Evolutionary conservation across 2,113 vertebrate genomes (phyloP), one percentile per base, ranked within the genome.

Genomic region (Cyanistes caeruleus): DNA sequence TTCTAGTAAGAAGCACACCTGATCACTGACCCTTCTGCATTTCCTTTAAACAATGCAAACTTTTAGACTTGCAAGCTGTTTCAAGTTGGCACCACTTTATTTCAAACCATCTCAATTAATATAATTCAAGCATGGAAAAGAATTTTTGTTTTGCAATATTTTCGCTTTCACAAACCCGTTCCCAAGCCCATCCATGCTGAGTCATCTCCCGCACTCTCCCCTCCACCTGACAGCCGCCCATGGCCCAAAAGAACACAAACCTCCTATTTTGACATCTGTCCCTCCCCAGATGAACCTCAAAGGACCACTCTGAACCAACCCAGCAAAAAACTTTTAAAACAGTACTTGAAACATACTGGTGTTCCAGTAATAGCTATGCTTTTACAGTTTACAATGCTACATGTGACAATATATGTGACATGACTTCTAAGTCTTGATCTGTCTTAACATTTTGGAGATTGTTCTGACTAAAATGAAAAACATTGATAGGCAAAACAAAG

Each of bases 181-280:
- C 37, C 59, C 37, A 13, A 76, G 43, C 27, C 62, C 58, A 31
- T 62, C 33, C 55, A 33, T 0, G 8, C 64, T 7, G 22, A 72
- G 52, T 60, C 48, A 25, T 5, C 27, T 60, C 67, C 51, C 7
- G 13, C 10, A 4, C 17, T 28, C 39, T 70, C 25, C n/a, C 31
- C 2, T 7, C 31, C 35, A 51, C 30, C 49, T 5, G 2, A 28
- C 8, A 55, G 69, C 18, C 0, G 0, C 23, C 1, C 2, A 19
- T 4, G 30, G 55, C 73, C 64, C 4, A 1, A 11, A 22, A 11
- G 23, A 79, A 58, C 19, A 22, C 58, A 69, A 76, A 35, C 10
- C 25, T 49, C 39, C 51, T 43, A 33, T 70, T 84, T 13, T 35
- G 78, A 35, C 63, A 68, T 25, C 51, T 55, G 19, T 9, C 49